phyloP scores from a whole-genome alignment of 2,113 vertebrate species.

The Oreochromis aureus region DNA sequence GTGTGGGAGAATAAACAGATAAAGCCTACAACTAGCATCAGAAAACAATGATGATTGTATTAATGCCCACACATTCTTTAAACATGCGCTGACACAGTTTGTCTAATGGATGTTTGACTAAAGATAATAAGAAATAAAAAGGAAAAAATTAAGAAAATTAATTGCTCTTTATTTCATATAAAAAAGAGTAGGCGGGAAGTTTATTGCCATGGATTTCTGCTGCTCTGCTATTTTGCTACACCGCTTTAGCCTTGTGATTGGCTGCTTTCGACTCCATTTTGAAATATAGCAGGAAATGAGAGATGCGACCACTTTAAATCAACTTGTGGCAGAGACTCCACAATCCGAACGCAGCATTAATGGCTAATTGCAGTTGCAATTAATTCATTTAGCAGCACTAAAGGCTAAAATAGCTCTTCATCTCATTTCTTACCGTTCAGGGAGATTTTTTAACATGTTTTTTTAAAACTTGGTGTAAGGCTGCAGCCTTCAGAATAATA shows the following conservation, averaged over 20 bases:
- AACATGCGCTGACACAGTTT: not conserved
- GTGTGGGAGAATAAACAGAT: not conserved
- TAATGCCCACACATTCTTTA: not conserved
- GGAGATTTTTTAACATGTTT: not conserved
- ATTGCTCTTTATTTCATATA: not conserved
- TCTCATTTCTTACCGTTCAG: not conserved
- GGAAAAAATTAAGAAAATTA: not conserved
- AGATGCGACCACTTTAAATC: not conserved
- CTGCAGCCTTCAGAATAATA: conserved; percentile 6
- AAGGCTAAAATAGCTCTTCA: not conserved
- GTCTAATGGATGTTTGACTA: not conserved
- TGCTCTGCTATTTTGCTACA: not conserved
- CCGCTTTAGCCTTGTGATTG: not conserved
- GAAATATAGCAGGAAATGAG: not conserved
- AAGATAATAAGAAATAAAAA: not conserved
- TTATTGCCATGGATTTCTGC: not conserved
- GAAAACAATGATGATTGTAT: conserved; percentile 3
- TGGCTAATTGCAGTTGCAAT: not conserved
- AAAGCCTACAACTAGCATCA: not conserved
- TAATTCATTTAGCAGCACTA: not conserved
- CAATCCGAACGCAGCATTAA: not conserved
- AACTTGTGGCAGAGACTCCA: not conserved
- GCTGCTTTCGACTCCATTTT: not conserved
- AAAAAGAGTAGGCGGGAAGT: not conserved
- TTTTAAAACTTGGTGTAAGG: not conserved